Percentiles rank a stretch among this genome's conserved stretches.
Conservation (phyloP, 1,140 invertebrate genomes). For the Pseudoatta argentina region DNA sequence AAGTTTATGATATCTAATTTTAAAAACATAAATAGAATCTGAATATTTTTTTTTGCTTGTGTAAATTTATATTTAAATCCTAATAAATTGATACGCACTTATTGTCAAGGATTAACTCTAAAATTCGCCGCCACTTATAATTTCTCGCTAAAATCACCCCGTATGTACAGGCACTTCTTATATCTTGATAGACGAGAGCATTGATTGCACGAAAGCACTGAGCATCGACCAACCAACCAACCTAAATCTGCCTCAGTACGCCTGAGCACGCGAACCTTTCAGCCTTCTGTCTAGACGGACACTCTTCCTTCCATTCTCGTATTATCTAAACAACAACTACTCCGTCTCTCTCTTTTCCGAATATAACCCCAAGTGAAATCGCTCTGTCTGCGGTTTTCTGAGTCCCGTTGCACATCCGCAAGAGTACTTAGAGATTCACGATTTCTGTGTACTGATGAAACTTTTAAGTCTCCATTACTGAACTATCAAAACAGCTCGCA, state of each 20-base stretch:
- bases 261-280: slow-evolving; percentile 75
- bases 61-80: neutral
- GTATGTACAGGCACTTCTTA: slow-evolving; percentile 56
- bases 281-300: slow-evolving; percentile 61
- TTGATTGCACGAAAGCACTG: slow-evolving; percentile 74
- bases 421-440: neutral
- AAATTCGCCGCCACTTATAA: neutral
- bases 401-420: neutral
- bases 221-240: slow-evolving; percentile 80
- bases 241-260: slow-evolving; percentile 79
- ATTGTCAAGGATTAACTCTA: neutral
- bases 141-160: slow-evolving; percentile 17
- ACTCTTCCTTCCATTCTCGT: slow-evolving; percentile 52
- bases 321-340: slow-evolving; percentile 75
- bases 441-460: neutral
- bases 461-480: neutral
- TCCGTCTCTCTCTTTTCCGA: neutral
- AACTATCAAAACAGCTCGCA: neutral
- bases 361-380: slow-evolving; percentile 68
- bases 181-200: slow-evolving; percentile 77
- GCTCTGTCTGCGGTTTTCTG: slow-evolving; percentile 38
- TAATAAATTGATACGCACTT: neutral
- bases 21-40: neutral
- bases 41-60: neutral
- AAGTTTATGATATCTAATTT: neutral